phyloP scores from a whole-genome alignment of 2,113 vertebrate genomes.

The Edolisoma coerulescens region DNA sequence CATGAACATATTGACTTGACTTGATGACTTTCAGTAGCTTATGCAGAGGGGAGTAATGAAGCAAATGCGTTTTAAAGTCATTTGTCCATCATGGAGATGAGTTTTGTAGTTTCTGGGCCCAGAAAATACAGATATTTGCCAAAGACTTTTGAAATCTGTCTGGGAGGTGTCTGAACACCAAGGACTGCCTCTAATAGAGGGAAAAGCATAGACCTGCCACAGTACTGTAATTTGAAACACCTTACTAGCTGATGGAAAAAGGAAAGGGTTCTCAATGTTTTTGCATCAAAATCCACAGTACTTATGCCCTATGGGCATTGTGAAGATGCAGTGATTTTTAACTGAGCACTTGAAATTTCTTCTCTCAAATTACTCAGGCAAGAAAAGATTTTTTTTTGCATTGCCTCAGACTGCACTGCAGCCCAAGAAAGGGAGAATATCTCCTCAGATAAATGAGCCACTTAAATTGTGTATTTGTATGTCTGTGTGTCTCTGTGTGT shows the following conservation, averaged over 20 bases:
- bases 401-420: not conserved
- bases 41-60: not conserved
- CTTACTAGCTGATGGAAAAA: not conserved
- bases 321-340: not conserved
- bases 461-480: not conserved
- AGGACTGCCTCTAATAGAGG: not conserved
- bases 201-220: not conserved
- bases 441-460: not conserved
- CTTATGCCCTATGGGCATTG: not conserved
- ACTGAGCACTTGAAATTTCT: not conserved
- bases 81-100: not conserved
- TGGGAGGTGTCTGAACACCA: not conserved
- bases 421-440: not conserved
- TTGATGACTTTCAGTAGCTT: not conserved
- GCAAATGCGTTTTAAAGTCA: slow-evolving; percentile 38
- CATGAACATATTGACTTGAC: not conserved
- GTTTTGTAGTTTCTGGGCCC: not conserved
- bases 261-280: not conserved
- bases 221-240: not conserved
- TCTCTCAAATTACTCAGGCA: not conserved
- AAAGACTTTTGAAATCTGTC: slow-evolving; percentile 3
- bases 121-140: not conserved
- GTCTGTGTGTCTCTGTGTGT: not conserved
- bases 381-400: not conserved
- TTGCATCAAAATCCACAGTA: not conserved